A percentile compares a stretch with the other conserved stretches of the same genome.
phyloP scores from a whole-genome alignment of 2,888 invertebrate genomes.

The Margaritifera margaritifera region DNA sequence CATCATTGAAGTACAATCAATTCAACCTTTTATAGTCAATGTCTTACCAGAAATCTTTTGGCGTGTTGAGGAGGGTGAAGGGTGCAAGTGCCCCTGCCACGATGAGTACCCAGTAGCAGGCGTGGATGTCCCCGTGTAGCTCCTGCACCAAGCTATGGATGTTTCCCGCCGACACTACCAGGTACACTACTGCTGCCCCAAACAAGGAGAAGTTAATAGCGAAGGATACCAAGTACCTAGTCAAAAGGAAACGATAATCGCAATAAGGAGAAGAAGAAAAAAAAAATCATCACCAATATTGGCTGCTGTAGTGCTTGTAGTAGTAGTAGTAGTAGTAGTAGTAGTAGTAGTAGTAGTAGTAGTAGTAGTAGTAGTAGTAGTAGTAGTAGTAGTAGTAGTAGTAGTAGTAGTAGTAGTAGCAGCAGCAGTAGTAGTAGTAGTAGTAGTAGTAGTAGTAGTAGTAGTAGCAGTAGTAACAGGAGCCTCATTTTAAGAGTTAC shows the following conservation, averaged over 20 bases:
- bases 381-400: no score
- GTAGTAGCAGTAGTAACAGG: no score
- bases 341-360: no score
- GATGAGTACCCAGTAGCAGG: constrained; percentile 88
- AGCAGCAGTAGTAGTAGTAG: no score
- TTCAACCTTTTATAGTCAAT: constrained; percentile 69
- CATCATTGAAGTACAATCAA: no score
- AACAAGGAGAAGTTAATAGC: constrained; percentile 80
- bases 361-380: no score
- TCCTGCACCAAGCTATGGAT: constrained; percentile 81
- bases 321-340: no score
- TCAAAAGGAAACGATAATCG: not conserved
- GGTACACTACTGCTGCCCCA: constrained; percentile 79
- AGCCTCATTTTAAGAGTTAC: no score
- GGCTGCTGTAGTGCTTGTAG: no score
- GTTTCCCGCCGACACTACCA: constrained; percentile 81
- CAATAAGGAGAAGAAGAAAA: not conserved
- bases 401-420: no score
- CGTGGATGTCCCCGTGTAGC: constrained; percentile 78
- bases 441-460: no score
- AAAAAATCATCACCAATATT: constrained; percentile 9
- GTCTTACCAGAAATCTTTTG: constrained; percentile 91
- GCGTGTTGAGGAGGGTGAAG: constrained; percentile 89
- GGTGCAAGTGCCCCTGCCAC: constrained; percentile 84
- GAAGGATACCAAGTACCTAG: constrained; percentile 76